Percentiles rank a stretch among this genome's conserved stretches.
Conservation (phyloP, 1,140 invertebrate species). For the silkworm (Bombyx mori) region ASM3026992v2 NC_085116.1:17275001-17275500, state of each 20-base stretch:
- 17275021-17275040: constrained; percentile 26
- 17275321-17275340: constrained; percentile 91
- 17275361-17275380: no score
- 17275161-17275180: constrained; percentile 11
- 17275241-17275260: constrained; percentile 87
- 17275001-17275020: constrained; percentile 11
- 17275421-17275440: no score
- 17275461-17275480: no score
- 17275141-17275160: constrained; percentile 9
- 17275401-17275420: no score
- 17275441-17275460: no score
- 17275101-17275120: constrained; percentile 18
- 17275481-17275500: no score
- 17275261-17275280: constrained; percentile 76
- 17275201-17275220: constrained; percentile 34
- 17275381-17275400: no score
- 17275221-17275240: constrained; percentile 81
- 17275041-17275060: constrained; percentile 19
- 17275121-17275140: constrained; percentile 5
- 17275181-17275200: constrained; percentile 15
- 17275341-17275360: neutral
- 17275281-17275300: constrained; percentile 80
- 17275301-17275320: constrained; percentile 93
- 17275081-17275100: neutral
- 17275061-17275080: constrained; percentile 12